phyloP scores from a whole-genome alignment of 2,113 vertebrate species.

The Saimiri boliviensis region DNA sequence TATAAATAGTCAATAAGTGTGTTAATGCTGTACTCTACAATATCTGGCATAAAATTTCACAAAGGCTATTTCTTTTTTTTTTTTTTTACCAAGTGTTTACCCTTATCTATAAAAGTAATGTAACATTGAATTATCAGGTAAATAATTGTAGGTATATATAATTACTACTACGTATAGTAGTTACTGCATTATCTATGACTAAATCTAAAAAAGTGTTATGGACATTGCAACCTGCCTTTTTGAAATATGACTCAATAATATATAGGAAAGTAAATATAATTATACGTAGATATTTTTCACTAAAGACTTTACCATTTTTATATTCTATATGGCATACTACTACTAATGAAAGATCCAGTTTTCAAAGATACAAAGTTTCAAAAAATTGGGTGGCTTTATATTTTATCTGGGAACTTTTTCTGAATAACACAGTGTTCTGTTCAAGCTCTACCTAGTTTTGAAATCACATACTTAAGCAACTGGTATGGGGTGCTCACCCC shows the following conservation, averaged over 20 bases:
- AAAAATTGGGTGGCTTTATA: background rate
- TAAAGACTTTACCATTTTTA: background rate
- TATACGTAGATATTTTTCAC: background rate
- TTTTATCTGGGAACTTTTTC: background rate
- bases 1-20: background rate
- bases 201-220: background rate
- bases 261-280: conserved; percentile 25
- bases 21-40: background rate
- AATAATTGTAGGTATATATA: background rate
- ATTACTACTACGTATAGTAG: background rate
- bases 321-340: background rate
- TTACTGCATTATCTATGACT: background rate
- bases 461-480: background rate
- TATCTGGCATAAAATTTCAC: background rate
- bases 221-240: background rate
- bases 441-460: background rate
- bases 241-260: background rate
- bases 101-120: background rate
- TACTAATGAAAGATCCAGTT: background rate
- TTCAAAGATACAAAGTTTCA: background rate
- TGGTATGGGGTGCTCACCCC: background rate
- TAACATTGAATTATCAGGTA: background rate
- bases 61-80: background rate
- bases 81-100: background rate
- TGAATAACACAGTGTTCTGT: background rate